Evolutionary conservation across 2,888 invertebrate genomes (phyloP), one percentile per base, ranked within the genome.

Genomic region (Agelastica alni): DNA sequence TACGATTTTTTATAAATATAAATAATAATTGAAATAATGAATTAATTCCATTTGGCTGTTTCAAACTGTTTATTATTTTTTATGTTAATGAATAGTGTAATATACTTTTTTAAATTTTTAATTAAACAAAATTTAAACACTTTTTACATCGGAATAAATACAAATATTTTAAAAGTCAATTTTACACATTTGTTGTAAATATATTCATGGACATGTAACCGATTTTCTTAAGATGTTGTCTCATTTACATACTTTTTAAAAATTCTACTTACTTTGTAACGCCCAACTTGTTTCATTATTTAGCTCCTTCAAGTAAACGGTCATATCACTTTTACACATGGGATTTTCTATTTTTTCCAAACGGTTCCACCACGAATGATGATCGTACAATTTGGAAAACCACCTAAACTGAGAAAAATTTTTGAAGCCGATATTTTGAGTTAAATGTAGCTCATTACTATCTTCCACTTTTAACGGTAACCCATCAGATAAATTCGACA

Each of bases 241-340:
- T 28, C 2, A 28, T 28, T 28, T 28, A n/a, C 1, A 12, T 13
- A 36, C 12, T 10, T 10, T 2, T 18, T 3, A 6, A 10, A n/a
- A 12, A 39, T 20, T 20, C 4, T 4, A 39, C 88, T 86, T 73
- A 91, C 91, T 88, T 79, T 85, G 87, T 26, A 88, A 85, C 6
- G 91, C 91, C 91, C 91, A 91, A 34, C 78, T 77, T 68, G 80
- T 80, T 67, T 80, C 89, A 62, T 79, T 85, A 71, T 68, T 79
- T 51, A 83, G 78, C 48, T 81, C 86, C 69, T 73, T 78, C 16
- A 87, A 67, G 71, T 85, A 87, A 22, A 73, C 71, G 58, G 78
- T 76, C 77, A 86, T 78, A 59, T 85, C 82, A 9, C 75, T 72
- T 4, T 78, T 78, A 65, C 87, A 87, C 17, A 54, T 54, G 10